Evolutionary conservation across 2,888 invertebrate genomes (phyloP).

Genomic region (Copidosoma aretas): DNA sequence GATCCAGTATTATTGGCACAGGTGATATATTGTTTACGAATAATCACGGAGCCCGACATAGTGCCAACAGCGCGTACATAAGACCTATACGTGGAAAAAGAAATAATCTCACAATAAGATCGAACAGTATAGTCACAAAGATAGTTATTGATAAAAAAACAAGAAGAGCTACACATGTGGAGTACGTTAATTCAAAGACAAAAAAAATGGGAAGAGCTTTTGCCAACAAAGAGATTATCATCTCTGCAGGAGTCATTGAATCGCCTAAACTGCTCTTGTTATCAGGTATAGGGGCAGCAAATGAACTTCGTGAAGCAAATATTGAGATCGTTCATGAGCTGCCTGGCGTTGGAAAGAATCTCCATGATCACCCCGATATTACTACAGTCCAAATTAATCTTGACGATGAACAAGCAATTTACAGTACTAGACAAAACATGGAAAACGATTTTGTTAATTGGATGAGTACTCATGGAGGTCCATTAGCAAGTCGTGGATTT

Average conservation of each 20-base stretch:
- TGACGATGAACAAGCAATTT: conserved; percentile 16
- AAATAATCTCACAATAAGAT: conserved; percentile 56
- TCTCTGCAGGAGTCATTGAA: conserved; percentile 2
- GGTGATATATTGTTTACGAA: conserved; percentile 65
- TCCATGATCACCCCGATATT: neutral
- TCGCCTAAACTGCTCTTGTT: conserved; percentile 15
- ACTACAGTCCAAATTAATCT: neutral
- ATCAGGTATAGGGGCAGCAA: conserved; percentile 5
- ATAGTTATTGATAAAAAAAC: conserved; percentile 63
- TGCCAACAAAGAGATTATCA: conserved; percentile 36
- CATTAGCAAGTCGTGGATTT: neutral
- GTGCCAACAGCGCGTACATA: conserved; percentile 71
- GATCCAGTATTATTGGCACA: conserved; percentile 59
- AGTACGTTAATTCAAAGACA: conserved; percentile 47
- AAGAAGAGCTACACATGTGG: conserved; percentile 60
- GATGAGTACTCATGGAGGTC: conserved; percentile 23
- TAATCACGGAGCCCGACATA: conserved; percentile 66
- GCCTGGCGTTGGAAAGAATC: conserved; percentile 1
- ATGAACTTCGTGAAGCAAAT: neutral
- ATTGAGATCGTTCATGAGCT: conserved; percentile 11
- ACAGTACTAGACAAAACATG: neutral
- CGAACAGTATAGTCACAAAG: conserved; percentile 64
- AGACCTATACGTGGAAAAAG: conserved; percentile 68
- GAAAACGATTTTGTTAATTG: conserved; percentile 1
- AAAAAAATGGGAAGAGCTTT: conserved; percentile 52